Evolutionary conservation across 2,797 vertebrate species (phyloP), one percentile per base, ranked within the genome.

Genomic region (Pyrrhura leucotis): DNA sequence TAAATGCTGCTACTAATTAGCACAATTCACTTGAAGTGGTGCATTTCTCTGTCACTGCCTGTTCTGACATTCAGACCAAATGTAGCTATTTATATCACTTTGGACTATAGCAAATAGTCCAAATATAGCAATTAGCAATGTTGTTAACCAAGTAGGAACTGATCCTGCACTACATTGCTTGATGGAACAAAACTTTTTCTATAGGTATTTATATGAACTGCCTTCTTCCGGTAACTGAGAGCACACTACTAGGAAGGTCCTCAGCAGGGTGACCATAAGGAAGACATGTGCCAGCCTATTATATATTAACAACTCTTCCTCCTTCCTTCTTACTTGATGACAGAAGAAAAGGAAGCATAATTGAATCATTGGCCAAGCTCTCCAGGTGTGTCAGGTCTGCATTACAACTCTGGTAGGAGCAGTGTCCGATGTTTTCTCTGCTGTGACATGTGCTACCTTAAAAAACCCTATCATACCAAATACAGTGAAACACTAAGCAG

Each of bases 51-150:
- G 44, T 42, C 31, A 28, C 48, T 71, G 17, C 37, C 56, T 56
- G 25, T 74, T 45, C 53, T 92, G 87, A 37, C 73, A 88, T 75
- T 90, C 40, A 85, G 48, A 89, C 58, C 53, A 95, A 87, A 89
- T 9, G 45, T 4, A 56, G 40, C 37, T 78, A 61, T 58, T 78
- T 65, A 62, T 61, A 68, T 42, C 69, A 35, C 62, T 65, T 56
- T 39, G 50, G 28, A 29, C 18, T n/a, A 23, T 58, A 58, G 33
- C 42, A 89, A 85, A 81, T 11, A 25, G 33, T 58, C 33, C 22
- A 35, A 58, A 58, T 58, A 35, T 35, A 72, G 74, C 31, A 89
- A 37, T 74, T 31, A 78, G 53, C 62, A 48, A 16, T 6, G 9
- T 39, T 82, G 31, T 63, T 82, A 84, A 66, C 42, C 8, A 50